Evolutionary conservation across 92 coral and sea anemone species (phyloP).

Genomic region (Ricordea florida): DNA sequence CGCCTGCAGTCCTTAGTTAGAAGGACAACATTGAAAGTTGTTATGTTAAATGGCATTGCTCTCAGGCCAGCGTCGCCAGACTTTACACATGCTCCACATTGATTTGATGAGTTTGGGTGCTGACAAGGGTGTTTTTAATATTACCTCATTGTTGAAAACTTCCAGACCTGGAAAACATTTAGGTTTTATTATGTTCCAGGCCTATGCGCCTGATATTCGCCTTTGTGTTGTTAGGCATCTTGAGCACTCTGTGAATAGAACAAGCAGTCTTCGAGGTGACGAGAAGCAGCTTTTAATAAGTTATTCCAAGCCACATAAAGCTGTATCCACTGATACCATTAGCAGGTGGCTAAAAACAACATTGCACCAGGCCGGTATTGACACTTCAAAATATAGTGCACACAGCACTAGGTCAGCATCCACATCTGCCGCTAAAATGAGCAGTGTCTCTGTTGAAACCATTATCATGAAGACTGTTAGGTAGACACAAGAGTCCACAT

Average conservation of each 20-base stretch:
- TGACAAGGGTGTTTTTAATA: slow-evolving; percentile 10
- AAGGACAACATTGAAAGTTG: slow-evolving; percentile 27
- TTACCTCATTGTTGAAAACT: slow-evolving; percentile 15
- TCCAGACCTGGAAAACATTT: slow-evolving; percentile 38
- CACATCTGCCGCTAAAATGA: slow-evolving; percentile 41
- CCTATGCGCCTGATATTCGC: slow-evolving; percentile 26
- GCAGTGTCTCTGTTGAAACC: slow-evolving; percentile 11
- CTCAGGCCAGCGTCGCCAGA: slow-evolving; percentile 47
- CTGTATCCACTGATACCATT: slow-evolving; percentile 34
- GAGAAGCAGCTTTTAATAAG: slow-evolving; percentile 10
- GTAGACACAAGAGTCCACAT: slow-evolving; percentile 36
- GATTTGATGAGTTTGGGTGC: neutral
- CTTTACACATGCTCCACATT: slow-evolving; percentile 14
- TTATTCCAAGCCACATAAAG: slow-evolving; percentile 31
- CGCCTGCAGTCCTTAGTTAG: neutral
- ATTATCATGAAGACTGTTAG: slow-evolving; percentile 41
- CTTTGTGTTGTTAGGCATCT: neutral
- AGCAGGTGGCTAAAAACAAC: slow-evolving; percentile 32
- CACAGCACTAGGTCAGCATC: slow-evolving; percentile 51
- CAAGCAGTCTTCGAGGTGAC: neutral
- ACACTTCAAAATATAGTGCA: slow-evolving; percentile 11
- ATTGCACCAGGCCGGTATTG: slow-evolving; percentile 28
- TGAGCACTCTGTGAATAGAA: neutral
- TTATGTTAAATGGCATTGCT: slow-evolving; percentile 26
- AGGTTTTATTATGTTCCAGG: slow-evolving; percentile 3